phyloP scores from a whole-genome alignment of 2,888 invertebrate species.

The Merodon equestris region DNA sequence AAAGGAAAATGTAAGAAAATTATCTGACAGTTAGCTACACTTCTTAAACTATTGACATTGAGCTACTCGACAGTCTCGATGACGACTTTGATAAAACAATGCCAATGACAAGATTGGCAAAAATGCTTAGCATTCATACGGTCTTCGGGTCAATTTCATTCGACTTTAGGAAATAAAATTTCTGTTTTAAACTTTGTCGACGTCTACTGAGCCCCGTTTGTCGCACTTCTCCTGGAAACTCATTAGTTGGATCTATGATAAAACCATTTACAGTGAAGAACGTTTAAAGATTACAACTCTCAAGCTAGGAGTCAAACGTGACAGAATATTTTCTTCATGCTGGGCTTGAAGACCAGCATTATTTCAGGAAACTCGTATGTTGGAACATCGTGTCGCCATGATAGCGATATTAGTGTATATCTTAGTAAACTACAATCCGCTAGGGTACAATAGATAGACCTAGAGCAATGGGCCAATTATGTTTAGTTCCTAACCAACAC shows the following conservation, averaged over 20 bases:
- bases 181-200: constrained; percentile 85
- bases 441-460: constrained; percentile 82
- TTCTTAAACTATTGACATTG: too few relatives aligned
- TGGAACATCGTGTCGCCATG: constrained; percentile 87
- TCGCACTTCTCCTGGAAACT: constrained; percentile 85
- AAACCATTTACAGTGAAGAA: constrained; percentile 3
- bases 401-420: constrained; percentile 86
- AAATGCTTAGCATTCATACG: too few relatives aligned
- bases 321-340: constrained; percentile 89
- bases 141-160: too few relatives aligned
- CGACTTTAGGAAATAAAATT: too few relatives aligned
- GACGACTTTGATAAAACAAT: too few relatives aligned
- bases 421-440: constrained; percentile 81
- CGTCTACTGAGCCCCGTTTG: constrained; percentile 86
- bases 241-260: constrained; percentile 89
- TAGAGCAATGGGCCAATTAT: constrained; percentile 80
- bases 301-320: constrained; percentile 82
- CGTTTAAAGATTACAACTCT: background rate
- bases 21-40: too few relatives aligned
- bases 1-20: too few relatives aligned
- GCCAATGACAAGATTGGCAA: too few relatives aligned
- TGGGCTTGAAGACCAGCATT: constrained; percentile 82
- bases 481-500: background rate
- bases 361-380: constrained; percentile 89
- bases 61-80: too few relatives aligned